These are phyloP conservation scores for Pristiophorus japonicus DNA, from an alignment of 2,113 vertebrate species.

Conservation along the genomic window DNA sequence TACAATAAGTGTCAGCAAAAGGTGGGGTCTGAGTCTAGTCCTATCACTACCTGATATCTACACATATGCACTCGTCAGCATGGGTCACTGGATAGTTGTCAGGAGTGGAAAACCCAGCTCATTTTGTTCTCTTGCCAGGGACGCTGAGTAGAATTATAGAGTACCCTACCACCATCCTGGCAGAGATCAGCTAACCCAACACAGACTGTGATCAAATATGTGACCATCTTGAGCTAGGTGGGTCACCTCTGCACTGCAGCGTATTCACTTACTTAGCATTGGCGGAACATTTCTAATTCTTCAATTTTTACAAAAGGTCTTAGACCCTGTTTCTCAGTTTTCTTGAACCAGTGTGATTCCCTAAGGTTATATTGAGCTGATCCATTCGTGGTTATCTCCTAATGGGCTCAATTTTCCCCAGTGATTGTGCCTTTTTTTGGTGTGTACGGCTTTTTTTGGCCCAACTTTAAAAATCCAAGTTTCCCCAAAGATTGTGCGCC, in stretches of 20 bases:
- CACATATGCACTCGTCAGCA: too few species aligned
- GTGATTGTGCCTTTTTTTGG: too few species aligned
- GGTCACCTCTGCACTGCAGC: background rate
- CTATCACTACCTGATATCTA: too few species aligned
- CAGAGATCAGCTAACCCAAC: background rate
- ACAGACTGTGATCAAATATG: background rate
- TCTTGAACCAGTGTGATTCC: background rate
- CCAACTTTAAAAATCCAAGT: too few species aligned
- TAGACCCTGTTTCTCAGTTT: background rate
- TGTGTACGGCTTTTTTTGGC: too few species aligned
- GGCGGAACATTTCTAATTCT: background rate
- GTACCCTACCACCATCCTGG: background rate
- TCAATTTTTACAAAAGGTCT: background rate
- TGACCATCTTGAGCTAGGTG: background rate
- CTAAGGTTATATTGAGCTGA: background rate
- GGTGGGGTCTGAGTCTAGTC: too few species aligned
- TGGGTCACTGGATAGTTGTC: too few species aligned
- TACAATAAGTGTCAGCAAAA: too few species aligned
- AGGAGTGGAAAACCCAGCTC: too few species aligned
- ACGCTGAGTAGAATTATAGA: background rate
- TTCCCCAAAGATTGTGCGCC: too few species aligned
- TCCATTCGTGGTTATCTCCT: background rate
- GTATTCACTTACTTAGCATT: background rate
- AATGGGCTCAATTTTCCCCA: too few species aligned
- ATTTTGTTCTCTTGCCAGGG: background rate